Conservation (phyloP, 2,113 vertebrate genomes). For the Barbus barbus region DNA sequence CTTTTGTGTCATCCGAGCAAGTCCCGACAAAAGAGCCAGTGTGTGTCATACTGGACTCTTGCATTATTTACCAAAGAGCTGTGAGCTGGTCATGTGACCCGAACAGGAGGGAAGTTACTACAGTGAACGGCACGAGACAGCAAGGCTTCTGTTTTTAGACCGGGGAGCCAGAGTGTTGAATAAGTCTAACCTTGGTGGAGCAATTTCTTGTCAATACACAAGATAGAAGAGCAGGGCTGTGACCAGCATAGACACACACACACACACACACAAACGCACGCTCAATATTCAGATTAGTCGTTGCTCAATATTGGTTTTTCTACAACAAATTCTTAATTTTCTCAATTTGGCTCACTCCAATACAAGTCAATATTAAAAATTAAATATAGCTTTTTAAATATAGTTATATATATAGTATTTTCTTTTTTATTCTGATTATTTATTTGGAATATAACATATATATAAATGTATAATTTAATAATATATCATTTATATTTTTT, state of each 20-base stretch:
- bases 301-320: background rate
- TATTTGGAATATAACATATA: no score
- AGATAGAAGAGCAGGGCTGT: background rate
- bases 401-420: background rate
- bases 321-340: background rate
- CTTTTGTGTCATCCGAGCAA: conserved; percentile 63
- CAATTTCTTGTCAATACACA: background rate
- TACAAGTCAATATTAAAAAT: background rate
- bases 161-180: conserved; percentile 56
- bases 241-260: background rate
- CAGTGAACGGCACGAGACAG: conserved; percentile 39
- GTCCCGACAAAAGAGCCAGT: conserved; percentile 61
- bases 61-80: conserved; percentile 67
- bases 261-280: background rate
- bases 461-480: no score
- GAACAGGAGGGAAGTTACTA: conserved; percentile 58
- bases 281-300: background rate
- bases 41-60: conserved; percentile 58
- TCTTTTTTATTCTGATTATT: no score
- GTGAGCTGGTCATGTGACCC: conserved; percentile 55
- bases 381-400: background rate
- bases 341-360: background rate
- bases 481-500: no score
- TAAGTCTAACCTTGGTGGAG: conserved; percentile 28
- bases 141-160: conserved; percentile 65